These are phyloP conservation scores for Heterodera schachtii DNA, from an alignment of 1,140 invertebrate genomes.

Conservation along the genomic window DNA sequence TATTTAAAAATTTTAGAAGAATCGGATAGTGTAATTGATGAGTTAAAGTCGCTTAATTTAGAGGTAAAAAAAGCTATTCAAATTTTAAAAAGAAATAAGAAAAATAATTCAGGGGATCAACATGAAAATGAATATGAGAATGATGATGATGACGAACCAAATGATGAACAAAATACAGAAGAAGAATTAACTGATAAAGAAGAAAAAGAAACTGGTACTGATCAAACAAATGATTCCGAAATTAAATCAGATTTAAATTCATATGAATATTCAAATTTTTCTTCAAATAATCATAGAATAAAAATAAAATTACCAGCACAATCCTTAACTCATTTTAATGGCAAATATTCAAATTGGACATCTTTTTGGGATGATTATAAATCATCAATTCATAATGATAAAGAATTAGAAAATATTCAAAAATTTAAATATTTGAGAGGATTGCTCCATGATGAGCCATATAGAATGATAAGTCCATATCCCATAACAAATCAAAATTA, in stretches of 20 bases:
- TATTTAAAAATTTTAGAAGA: background rate
- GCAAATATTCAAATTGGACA: background rate
- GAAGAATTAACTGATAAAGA: background rate
- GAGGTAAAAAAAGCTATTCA: background rate
- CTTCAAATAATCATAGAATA: background rate
- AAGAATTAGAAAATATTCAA: background rate
- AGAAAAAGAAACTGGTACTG: background rate
- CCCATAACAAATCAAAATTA: background rate
- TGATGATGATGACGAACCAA: background rate
- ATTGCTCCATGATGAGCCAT: background rate
- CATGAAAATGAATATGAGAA: background rate
- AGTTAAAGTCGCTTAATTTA: background rate
- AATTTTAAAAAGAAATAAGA: background rate
- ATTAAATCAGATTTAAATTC: too few species aligned
- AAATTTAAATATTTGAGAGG: background rate
- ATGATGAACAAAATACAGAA: background rate
- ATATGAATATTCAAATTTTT: too few species aligned
- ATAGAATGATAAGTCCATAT: background rate
- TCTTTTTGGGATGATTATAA: background rate
- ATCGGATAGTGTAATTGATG: background rate
- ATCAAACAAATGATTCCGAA: background rate
- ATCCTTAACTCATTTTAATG: background rate
- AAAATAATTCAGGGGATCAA: background rate
- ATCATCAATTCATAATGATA: background rate
- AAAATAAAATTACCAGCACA: background rate